phyloP scores from a whole-genome alignment of 1,140 invertebrate species.

The Megalonaias nervosa region DNA sequence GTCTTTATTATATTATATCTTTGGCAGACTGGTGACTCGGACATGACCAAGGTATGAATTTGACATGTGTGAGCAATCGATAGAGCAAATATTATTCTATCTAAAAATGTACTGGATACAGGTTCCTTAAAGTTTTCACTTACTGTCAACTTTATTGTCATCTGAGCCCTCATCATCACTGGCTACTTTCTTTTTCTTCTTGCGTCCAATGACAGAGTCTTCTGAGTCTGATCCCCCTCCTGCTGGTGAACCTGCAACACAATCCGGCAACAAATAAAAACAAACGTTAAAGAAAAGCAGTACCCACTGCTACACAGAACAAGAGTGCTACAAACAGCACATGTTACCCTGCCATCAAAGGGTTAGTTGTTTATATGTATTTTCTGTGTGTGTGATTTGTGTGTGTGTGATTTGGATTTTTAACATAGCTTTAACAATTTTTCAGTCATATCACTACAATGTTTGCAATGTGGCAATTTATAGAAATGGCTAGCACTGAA shows the following conservation, averaged over 20 bases:
- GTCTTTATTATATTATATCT: neutral
- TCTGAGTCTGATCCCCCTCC: slow-evolving; percentile 22
- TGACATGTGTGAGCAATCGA: neutral
- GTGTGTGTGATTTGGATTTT: no score
- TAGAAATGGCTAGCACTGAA: no score
- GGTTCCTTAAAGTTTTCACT: neutral
- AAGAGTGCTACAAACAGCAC: no score
- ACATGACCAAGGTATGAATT: neutral
- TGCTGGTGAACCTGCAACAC: neutral
- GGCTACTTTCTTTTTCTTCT: slow-evolving; percentile 30
- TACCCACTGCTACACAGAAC: no score
- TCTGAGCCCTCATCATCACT: slow-evolving; percentile 32
- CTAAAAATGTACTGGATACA: neutral
- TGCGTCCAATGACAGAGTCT: slow-evolving; percentile 39
- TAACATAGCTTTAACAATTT: no score
- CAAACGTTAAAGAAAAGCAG: no score
- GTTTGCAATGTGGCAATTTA: no score
- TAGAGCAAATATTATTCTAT: neutral
- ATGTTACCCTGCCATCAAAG: no score
- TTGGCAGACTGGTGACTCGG: neutral
- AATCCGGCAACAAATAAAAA: no score
- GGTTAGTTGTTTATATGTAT: no score
- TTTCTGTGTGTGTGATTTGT: no score
- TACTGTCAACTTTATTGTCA: slow-evolving; percentile 26
- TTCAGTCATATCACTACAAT: no score